Base-by-base conservation (phyloP, 2,888 invertebrate genomes). In the Drosophila mimetica region DNA sequence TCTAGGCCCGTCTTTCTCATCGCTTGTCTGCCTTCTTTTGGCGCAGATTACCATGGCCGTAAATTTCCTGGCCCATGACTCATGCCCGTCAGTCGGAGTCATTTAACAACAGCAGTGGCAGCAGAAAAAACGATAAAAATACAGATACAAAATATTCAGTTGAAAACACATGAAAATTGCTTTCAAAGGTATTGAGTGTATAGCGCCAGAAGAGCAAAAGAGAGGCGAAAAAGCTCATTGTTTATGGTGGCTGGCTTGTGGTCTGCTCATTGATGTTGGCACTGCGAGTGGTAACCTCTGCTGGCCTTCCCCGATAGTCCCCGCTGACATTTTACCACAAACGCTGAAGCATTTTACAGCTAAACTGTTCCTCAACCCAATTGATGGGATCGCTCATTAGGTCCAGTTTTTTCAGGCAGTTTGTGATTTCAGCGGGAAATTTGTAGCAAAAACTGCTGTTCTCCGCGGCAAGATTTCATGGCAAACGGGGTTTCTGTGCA, bases 41-140 rank as follows among this genome's bases (percentile, higher is more conserved):
- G 14, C 9, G 14, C 28, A 28, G 28, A 34, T 41, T 76, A 59
- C 72, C 71, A 63, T 69, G 69, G 61, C 36, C 71, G 69, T 75
- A 75, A 85, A 81, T 82, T 88, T 85, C 85, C 88, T 85, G 88
- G 69, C 41, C 63, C 54, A 64, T 85, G 85, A 85, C 50, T 85
- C 85, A 85, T 75, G 28, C 54, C 76, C 37, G 57, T 39, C 78
- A 64, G 81, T 30, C 50, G 57, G 28, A 34, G 42, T 36, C 63
- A 46, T 13, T 61, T 30, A 57, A 55, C 57, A 57, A 57, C 37
- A 51, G 52, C 52, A 58, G 37, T 61, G 63, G 20, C 41, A 48
- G 28, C 61, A 69, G 64, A 51, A 65, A 65, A 58, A 75, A 46
- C 59, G 78, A 75, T 77, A 85, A 78, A 82, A 66, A 81, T 69